These are phyloP conservation scores for Propithecus coquereli DNA, from an alignment of 2,113 vertebrate species.

Conservation along the genomic window DNA sequence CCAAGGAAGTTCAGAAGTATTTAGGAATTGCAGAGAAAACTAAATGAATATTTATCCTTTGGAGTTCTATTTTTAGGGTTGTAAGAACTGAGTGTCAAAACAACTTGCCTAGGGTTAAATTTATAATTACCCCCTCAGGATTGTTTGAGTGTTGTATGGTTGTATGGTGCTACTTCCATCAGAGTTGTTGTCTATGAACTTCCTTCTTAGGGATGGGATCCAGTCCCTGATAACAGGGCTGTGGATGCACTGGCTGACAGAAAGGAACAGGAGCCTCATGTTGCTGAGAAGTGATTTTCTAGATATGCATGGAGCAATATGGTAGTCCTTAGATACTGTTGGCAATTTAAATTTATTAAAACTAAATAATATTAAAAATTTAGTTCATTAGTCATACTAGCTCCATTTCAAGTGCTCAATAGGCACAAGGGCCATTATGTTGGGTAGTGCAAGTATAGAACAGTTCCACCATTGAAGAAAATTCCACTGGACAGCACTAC, in stretches of 20 bases:
- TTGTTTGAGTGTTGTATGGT: not conserved
- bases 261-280: not conserved
- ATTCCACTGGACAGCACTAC: not conserved
- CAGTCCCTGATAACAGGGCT: not conserved
- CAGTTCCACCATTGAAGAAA: not conserved
- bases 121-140: not conserved
- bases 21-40: not conserved
- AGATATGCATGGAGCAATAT: too few relatives aligned
- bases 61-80: not conserved
- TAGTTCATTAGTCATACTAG: not conserved
- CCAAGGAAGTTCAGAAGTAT: not conserved
- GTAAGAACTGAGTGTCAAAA: not conserved
- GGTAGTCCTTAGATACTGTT: not conserved
- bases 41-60: not conserved
- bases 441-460: not conserved
- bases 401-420: not conserved
- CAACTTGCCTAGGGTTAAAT: not conserved
- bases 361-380: not conserved
- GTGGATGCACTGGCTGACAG: not conserved
- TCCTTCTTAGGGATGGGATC: not conserved
- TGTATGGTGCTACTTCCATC: not conserved
- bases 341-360: not conserved
- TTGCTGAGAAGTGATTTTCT: not conserved
- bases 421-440: not conserved
- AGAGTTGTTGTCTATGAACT: not conserved